These are phyloP conservation scores for Prionailurus viverrinus DNA, from an alignment of 2,113 vertebrate species.

Conservation along the genomic window DNA sequence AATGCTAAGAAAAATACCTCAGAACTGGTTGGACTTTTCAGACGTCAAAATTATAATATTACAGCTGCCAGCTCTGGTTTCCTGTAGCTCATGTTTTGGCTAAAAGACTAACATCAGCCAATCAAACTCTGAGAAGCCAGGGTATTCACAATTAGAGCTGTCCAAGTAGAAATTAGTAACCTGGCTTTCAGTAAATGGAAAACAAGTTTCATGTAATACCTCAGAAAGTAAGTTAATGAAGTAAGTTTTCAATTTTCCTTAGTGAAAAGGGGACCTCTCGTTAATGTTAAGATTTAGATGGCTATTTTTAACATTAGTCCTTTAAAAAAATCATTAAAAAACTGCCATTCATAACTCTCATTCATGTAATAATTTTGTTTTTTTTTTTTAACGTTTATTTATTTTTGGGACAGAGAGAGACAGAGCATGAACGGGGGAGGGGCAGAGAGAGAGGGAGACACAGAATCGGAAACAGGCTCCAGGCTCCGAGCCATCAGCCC, in stretches of 20 bases:
- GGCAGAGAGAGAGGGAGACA: too few species aligned
- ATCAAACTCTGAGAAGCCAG: slow-evolving; percentile 42
- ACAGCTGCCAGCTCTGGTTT: neutral
- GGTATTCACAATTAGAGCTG: slow-evolving; percentile 19
- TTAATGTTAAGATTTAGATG: slow-evolving; percentile 32
- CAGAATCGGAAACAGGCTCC: too few species aligned
- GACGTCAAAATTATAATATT: slow-evolving; percentile 32
- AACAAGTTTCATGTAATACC: neutral
- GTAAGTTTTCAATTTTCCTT: slow-evolving; percentile 27
- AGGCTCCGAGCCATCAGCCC: too few species aligned
- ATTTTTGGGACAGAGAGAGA: too few species aligned
- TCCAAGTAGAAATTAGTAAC: slow-evolving; percentile 53
- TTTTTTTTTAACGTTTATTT: too few species aligned
- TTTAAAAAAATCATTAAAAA: neutral
- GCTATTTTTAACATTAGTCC: slow-evolving; percentile 23
- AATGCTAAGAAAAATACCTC: slow-evolving; percentile 34
- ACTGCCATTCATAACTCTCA: slow-evolving; percentile 3
- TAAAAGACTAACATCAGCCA: neutral
- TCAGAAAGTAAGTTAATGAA: slow-evolving; percentile 49
- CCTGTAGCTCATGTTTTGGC: slow-evolving; percentile 53
- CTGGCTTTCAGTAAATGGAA: slow-evolving; percentile 48
- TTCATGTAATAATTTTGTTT: slow-evolving; percentile 24
- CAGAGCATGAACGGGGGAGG: too few species aligned
- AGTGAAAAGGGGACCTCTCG: slow-evolving; percentile 13
- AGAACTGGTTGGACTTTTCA: slow-evolving; percentile 23